These are phyloP conservation scores for Nerophis ophidion DNA, from an alignment of 2,113 vertebrate genomes.

Conservation along the genomic window DNA sequence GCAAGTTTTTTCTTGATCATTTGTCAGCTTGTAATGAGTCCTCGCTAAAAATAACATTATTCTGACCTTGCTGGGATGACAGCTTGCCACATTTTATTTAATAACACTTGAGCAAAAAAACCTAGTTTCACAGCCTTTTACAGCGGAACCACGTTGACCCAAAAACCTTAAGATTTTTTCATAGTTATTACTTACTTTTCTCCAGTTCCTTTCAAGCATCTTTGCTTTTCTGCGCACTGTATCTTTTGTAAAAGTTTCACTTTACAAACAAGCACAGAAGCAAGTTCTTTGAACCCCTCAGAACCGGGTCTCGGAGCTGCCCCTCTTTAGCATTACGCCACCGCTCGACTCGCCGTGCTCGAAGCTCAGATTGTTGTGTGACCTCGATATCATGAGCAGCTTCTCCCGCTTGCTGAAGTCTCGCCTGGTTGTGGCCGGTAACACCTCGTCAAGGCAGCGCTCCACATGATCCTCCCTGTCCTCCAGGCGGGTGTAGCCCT, in stretches of 20 bases:
- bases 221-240: background rate
- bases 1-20: too few relatives aligned
- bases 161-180: background rate
- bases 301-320: conserved; percentile 94
- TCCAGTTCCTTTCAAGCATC: background rate
- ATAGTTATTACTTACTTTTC: background rate
- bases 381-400: conserved; percentile 97
- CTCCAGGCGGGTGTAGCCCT: conserved; percentile 91
- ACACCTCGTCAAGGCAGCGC: conserved; percentile 69
- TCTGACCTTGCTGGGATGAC: conserved; percentile 23
- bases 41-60: background rate
- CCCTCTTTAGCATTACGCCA: conserved; percentile 82
- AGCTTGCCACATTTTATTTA: background rate
- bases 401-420: conserved; percentile 97
- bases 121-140: conserved; percentile 2
- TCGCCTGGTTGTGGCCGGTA: conserved; percentile 67
- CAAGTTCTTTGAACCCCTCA: conserved; percentile 48
- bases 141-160: background rate
- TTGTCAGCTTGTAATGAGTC: too few relatives aligned
- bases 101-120: conserved; percentile 4
- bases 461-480: conserved; percentile 93
- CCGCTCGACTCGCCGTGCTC: conserved; percentile 92
- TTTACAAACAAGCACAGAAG: too few relatives aligned
- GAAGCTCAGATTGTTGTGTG: conserved; percentile 96
- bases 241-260: background rate